phyloP scores from a whole-genome alignment of 2,888 invertebrate genomes.

The Scotopteryx bipunctaria region DNA sequence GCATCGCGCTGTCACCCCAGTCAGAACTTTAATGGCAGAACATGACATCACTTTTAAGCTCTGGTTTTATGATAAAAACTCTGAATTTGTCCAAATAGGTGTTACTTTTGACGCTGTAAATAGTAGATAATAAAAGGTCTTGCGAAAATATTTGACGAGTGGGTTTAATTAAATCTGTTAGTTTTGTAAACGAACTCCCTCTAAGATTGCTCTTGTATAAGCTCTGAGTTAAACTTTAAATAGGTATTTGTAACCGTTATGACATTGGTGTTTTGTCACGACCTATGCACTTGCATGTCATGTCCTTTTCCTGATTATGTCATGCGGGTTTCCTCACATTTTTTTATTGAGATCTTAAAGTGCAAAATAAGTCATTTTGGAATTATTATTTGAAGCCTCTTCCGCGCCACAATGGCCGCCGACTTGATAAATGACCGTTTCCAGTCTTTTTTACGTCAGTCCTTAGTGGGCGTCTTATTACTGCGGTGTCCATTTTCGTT shows the following conservation, averaged over 20 bases:
- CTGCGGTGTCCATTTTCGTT: slow-evolving; percentile 56
- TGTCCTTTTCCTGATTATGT: no score
- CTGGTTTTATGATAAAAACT: neutral
- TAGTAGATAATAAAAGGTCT: no score
- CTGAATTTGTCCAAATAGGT: no score
- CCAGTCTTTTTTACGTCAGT: slow-evolving; percentile 50
- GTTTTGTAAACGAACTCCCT: no score
- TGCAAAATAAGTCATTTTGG: slow-evolving; percentile 12
- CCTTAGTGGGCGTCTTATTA: slow-evolving; percentile 54
- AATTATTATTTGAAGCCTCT: slow-evolving; percentile 51
- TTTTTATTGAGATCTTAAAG: neutral
- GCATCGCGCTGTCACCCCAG: slow-evolving; percentile 30
- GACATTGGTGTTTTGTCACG: no score
- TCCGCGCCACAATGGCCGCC: slow-evolving; percentile 50
- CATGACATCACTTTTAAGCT: slow-evolving; percentile 22
- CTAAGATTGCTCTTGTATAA: no score
- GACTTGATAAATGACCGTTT: slow-evolving; percentile 58
- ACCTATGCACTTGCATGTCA: no score
- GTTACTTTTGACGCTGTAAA: no score
- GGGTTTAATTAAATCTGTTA: no score
- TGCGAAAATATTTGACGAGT: no score
- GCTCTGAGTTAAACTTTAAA: no score
- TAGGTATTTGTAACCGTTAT: no score
- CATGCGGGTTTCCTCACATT: neutral
- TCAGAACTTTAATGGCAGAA: slow-evolving; percentile 33